Evolutionary conservation across 1,140 invertebrate genomes (phyloP).

Genomic region (Planococcus citri): DNA sequence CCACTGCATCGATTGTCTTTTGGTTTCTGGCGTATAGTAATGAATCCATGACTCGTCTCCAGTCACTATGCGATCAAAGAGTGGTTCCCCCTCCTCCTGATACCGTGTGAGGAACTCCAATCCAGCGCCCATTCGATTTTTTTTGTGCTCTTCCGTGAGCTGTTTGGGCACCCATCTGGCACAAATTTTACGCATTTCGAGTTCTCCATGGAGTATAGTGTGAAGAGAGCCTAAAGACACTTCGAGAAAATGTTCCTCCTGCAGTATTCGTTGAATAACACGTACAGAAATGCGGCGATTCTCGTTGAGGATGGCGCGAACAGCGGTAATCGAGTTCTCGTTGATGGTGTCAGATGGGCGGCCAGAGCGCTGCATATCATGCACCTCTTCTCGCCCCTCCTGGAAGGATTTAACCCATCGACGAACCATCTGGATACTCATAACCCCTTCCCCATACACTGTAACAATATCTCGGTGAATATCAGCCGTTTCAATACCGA

Average conservation of each 20-base stretch:
- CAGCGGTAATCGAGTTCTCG: neutral
- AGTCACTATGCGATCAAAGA: neutral
- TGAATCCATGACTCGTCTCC: no score
- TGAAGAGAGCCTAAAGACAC: neutral
- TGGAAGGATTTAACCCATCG: no score
- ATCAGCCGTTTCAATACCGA: no score
- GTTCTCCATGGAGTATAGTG: neutral
- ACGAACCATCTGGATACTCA: no score
- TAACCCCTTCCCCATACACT: no score
- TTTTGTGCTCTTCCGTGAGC: conserved; percentile 14
- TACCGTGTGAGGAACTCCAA: neutral
- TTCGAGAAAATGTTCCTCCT: no score
- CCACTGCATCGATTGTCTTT: no score
- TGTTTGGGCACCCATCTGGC: no score
- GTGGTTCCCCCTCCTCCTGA: neutral
- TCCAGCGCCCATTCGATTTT: conserved; percentile 10
- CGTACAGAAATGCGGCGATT: neutral
- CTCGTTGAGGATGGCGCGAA: neutral
- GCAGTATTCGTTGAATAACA: no score
- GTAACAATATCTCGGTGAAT: no score
- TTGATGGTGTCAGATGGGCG: neutral
- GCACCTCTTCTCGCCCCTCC: conserved; percentile 14
- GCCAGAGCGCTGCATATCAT: neutral
- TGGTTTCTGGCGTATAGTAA: no score
- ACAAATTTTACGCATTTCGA: neutral